These are phyloP conservation scores for Hyperoodon ampullatus DNA, from an alignment of 2,113 vertebrate genomes.

Conservation along the genomic window DNA sequence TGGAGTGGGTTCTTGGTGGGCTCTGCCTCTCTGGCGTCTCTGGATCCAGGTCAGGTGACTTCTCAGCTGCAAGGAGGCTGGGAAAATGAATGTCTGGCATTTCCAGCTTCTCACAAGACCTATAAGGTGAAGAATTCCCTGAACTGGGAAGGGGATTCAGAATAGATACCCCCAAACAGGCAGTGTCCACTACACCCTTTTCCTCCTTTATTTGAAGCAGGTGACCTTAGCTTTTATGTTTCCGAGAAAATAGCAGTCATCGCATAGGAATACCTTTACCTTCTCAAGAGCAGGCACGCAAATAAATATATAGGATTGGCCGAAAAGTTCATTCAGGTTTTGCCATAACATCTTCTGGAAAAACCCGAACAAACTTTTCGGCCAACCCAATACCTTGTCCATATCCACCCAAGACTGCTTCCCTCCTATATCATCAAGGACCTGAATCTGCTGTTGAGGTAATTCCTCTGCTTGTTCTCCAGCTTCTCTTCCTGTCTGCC, in stretches of 20 bases:
- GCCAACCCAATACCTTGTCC: no score
- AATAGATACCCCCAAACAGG: background rate
- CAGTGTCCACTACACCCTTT: background rate
- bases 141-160: background rate
- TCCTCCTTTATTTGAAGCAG: background rate
- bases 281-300: background rate
- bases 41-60: background rate
- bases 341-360: no score
- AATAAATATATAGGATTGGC: no score
- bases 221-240: background rate
- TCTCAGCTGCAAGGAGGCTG: background rate
- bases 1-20: background rate
- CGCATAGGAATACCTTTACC: background rate
- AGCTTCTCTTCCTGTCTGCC: background rate
- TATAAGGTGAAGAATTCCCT: background rate
- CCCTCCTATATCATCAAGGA: accelerated
- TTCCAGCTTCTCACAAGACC: background rate
- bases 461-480: background rate
- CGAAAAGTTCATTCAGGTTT: no score
- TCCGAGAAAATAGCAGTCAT: background rate
- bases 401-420: background rate
- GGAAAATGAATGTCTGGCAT: background rate
- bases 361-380: no score
- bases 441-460: background rate
- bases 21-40: background rate